Evolutionary conservation across 1,140 invertebrate species (phyloP).

Genomic region (Drosophila ercepeae): DNA sequence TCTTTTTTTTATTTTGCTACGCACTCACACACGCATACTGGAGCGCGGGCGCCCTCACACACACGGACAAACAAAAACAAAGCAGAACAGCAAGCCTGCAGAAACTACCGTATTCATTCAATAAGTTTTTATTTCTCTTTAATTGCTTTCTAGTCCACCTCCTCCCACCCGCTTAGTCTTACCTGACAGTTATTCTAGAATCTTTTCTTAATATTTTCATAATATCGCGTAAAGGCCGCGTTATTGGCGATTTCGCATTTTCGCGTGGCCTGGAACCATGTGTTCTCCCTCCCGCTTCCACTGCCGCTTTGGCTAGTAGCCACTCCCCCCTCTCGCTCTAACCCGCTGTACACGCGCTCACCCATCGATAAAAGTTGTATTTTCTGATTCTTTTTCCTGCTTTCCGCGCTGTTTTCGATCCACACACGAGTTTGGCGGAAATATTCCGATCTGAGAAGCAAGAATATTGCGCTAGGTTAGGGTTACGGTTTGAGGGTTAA

Average conservation of each 20-base stretch:
- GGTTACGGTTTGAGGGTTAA: slow-evolving; percentile 63
- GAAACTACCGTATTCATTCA: slow-evolving; percentile 30
- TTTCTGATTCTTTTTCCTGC: slow-evolving; percentile 3
- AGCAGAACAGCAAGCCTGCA: slow-evolving; percentile 12
- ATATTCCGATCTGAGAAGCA: background rate
- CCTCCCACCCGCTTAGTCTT: background rate
- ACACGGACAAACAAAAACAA: slow-evolving; percentile 33
- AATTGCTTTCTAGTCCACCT: background rate
- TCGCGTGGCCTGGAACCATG: slow-evolving; percentile 44
- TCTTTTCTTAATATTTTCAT: background rate
- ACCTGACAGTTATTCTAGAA: background rate
- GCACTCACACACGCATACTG: background rate
- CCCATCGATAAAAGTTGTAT: slow-evolving; percentile 4
- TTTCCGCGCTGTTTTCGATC: background rate
- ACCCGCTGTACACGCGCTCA: slow-evolving; percentile 1
- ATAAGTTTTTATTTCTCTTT: slow-evolving; percentile 17
- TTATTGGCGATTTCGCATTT: slow-evolving; percentile 12
- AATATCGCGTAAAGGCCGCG: slow-evolving; percentile 4
- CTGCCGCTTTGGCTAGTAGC: background rate
- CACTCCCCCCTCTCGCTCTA: background rate
- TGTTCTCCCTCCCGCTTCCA: slow-evolving; percentile 18
- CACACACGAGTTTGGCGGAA: slow-evolving; percentile 28
- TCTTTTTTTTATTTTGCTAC: slow-evolving; percentile 2
- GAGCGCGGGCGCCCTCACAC: too few relatives aligned
- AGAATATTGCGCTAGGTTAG: slow-evolving; percentile 70